A percentile compares a stretch with the other conserved stretches of the same genome.
phyloP scores from a whole-genome alignment of 2,797 vertebrate species.

The Pangasius larnaudii region DNA sequence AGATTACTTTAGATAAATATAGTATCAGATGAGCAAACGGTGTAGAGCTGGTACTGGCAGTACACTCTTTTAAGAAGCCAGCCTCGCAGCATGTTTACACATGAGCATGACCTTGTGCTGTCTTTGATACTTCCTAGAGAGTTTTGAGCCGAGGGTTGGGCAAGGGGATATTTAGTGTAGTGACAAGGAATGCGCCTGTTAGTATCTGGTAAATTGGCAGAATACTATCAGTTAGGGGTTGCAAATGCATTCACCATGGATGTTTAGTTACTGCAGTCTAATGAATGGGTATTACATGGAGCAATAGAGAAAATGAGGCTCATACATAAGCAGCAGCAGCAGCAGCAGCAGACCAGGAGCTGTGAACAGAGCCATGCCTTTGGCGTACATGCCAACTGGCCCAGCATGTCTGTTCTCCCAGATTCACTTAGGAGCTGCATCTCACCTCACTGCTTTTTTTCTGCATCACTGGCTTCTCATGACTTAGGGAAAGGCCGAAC shows the following conservation, averaged over 20 bases:
- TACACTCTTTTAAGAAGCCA: conserved; percentile 29
- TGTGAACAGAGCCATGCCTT: conserved; percentile 60
- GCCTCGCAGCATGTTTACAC: conserved; percentile 47
- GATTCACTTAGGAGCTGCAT: conserved; percentile 64
- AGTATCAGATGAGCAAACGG: conserved; percentile 40
- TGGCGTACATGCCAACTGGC: conserved; percentile 63
- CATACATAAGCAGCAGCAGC: conserved; percentile 61
- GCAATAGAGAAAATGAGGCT: conserved; percentile 58
- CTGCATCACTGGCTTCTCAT: conserved; percentile 61
- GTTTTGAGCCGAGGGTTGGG: conserved; percentile 17
- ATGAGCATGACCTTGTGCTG: conserved; percentile 41
- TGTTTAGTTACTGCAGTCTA: conserved; percentile 58
- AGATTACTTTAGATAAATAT: conserved; percentile 43
- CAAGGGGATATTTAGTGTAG: conserved; percentile 3
- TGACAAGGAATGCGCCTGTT: not conserved
- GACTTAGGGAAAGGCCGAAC: conserved; percentile 45
- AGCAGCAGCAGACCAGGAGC: conserved; percentile 6
- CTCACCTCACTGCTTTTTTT: conserved; percentile 64
- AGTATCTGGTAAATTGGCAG: conserved; percentile 59
- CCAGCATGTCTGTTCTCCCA: conserved; percentile 43
- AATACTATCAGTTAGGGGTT: conserved; percentile 36
- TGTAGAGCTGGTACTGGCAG: conserved; percentile 14
- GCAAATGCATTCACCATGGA: conserved; percentile 67
- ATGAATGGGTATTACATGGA: conserved; percentile 64
- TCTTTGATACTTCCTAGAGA: conserved; percentile 30